Evolutionary conservation across 2,797 vertebrate species (phyloP).

Genomic region (Remorina albescens): DNA sequence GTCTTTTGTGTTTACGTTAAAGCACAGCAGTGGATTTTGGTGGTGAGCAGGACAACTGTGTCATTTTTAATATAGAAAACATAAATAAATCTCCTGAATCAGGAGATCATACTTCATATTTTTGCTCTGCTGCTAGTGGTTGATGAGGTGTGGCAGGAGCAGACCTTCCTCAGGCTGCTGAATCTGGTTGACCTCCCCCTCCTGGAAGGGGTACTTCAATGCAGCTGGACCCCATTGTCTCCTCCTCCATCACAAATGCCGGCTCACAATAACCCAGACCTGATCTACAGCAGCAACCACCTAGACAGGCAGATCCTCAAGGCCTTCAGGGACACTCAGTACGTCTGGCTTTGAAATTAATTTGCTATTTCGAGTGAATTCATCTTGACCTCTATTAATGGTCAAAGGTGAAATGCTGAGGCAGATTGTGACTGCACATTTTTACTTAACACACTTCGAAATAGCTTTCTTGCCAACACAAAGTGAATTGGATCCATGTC

Average conservation of each 20-base stretch:
- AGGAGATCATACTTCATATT: neutral
- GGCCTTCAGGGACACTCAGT: constrained; percentile 92
- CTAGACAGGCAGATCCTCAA: constrained; percentile 93
- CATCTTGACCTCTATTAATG: neutral
- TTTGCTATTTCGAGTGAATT: too few species aligned
- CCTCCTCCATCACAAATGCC: constrained; percentile 52
- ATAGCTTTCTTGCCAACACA: neutral
- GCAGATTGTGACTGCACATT: neutral
- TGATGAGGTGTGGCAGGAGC: constrained; percentile 92
- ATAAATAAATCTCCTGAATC: neutral
- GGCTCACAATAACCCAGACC: constrained; percentile 74
- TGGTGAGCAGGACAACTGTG: neutral
- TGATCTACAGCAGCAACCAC: constrained; percentile 86
- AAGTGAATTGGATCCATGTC: neutral
- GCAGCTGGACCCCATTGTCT: constrained; percentile 62
- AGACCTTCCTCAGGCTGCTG: constrained; percentile 90
- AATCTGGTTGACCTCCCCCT: constrained; percentile 93
- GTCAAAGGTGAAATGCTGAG: too few species aligned
- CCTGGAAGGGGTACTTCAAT: constrained; percentile 90
- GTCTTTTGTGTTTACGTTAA: neutral
- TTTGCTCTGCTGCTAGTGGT: constrained; percentile 82
- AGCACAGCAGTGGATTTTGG: neutral
- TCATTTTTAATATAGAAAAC: neutral
- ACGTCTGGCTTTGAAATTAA: constrained; percentile 58
- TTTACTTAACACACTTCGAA: too few species aligned